Conservation (phyloP, 1,140 invertebrate genomes). For the Heterodera schachtii region DNA sequence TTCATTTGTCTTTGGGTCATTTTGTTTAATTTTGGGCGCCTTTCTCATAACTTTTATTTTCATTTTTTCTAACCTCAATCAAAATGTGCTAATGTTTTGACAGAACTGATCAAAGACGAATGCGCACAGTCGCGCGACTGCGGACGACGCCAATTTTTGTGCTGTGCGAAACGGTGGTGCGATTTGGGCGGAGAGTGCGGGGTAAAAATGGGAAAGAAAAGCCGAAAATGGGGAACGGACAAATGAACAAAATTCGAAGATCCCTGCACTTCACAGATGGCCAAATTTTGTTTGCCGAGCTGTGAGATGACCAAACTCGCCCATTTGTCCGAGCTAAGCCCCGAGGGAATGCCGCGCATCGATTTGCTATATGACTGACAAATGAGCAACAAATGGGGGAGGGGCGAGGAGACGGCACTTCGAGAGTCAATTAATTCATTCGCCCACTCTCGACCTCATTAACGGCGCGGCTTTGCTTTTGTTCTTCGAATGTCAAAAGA, state of each 20-base stretch:
- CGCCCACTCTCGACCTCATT: too few relatives aligned
- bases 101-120: conserved; percentile 32
- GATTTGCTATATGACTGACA: conserved; percentile 20
- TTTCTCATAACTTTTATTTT: too few relatives aligned
- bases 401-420: too few relatives aligned
- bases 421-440: too few relatives aligned
- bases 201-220: conserved; percentile 12
- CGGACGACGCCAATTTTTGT: conserved; percentile 21
- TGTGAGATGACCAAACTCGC: conserved; percentile 31
- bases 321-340: conserved; percentile 11
- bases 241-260: neutral
- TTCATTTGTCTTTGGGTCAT: too few relatives aligned
- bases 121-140: conserved; percentile 30
- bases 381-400: too few relatives aligned
- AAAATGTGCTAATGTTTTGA: neutral
- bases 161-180: conserved; percentile 38
- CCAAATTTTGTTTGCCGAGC: conserved; percentile 30
- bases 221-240: neutral
- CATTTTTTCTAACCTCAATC: too few relatives aligned
- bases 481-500: too few relatives aligned
- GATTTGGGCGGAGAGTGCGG: conserved; percentile 31
- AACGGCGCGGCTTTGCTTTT: too few relatives aligned
- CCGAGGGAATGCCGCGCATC: conserved; percentile 7
- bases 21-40: too few relatives aligned
- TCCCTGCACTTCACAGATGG: neutral